phyloP scores from a whole-genome alignment of 2,797 vertebrate species.

The Melanogrammus aeglefinus region DNA sequence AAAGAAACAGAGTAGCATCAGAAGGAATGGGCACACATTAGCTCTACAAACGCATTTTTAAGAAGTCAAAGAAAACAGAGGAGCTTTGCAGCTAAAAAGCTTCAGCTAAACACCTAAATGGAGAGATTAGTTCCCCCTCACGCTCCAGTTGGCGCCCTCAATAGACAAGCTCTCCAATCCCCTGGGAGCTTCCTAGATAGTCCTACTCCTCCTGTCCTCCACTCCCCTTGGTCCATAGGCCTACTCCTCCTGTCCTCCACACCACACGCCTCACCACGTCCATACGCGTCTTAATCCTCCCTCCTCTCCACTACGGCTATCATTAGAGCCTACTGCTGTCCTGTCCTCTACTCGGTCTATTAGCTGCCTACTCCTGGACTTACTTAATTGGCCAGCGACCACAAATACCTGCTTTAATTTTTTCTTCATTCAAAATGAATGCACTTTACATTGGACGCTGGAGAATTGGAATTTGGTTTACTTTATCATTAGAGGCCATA shows the following conservation, averaged over 20 bases:
- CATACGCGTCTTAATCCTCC: no score
- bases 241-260: not conserved
- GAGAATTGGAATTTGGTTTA: not conserved
- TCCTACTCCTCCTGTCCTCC: not conserved
- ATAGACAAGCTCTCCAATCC: slow-evolving; percentile 78
- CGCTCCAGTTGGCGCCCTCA: slow-evolving; percentile 86
- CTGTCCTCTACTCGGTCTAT: no score
- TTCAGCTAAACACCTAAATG: slow-evolving; percentile 88
- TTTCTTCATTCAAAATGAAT: not conserved
- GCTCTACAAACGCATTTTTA: not conserved
- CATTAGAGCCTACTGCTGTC: no score
- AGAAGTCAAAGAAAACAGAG: not conserved
- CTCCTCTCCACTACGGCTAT: no score
- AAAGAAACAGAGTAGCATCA: not conserved
- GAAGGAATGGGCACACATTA: not conserved
- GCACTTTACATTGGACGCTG: not conserved
- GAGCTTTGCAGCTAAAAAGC: slow-evolving; percentile 74
- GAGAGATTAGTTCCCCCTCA: slow-evolving; percentile 88
- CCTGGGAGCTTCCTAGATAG: slow-evolving; percentile 81
- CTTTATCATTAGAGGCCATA: not conserved
- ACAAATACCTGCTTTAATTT: slow-evolving; percentile 42
- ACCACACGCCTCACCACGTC: no score
- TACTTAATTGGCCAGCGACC: slow-evolving; percentile 61
- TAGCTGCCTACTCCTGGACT: slow-evolving; percentile 21
- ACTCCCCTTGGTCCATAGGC: not conserved